Evolutionary conservation across 2,888 invertebrate species (phyloP), one percentile per base, ranked within the genome.

Genomic region (Mechanitis messenoides): DNA sequence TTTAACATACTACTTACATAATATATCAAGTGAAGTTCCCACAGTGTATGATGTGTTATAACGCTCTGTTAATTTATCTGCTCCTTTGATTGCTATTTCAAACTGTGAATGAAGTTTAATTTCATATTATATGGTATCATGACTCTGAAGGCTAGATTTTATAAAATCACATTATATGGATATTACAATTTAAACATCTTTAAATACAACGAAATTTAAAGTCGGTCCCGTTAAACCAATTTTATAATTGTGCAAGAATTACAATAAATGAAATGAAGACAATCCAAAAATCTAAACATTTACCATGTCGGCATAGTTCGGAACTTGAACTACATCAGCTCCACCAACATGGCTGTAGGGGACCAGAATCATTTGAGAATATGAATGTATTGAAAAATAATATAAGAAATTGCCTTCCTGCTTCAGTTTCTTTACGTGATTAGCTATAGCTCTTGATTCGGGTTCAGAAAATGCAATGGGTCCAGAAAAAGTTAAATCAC

Each of bases 301-400:
- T 68, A 75, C 76, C 71, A 75, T 62, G 47, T 75, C 75, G 33
- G 62, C 71, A 67, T 90, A 87, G 72, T 92, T 92, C 1, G 66
- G 59, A 4, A 60, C 68, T 61, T 64, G 59, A 9, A 74, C 53
- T 12, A 74, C 73, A 56, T 67, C 65, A 33, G 65, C 62, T 80
- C 90, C 61, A 84, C 71, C 71, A 85, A 87, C 3, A 76, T 77
- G n/a, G 59, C 69, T 35, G 91, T 90, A 95, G 0, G 95, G 94
- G 56, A 93, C 82, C 63, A 95, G 74, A 28, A 95, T 75, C 64
- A 92, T 78, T 72, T 96, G 94, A 0, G 93, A 92, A 70, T 91
- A 96, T 0, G 95, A 94, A 79, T 96, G 96, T 73, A 92, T 84
- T 0, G 91, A 87, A 1, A 92, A 73, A 67, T 92, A 92, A 58